Conservation (phyloP, 1,140 invertebrate species). For the Saxidomus purpurata region DNA sequence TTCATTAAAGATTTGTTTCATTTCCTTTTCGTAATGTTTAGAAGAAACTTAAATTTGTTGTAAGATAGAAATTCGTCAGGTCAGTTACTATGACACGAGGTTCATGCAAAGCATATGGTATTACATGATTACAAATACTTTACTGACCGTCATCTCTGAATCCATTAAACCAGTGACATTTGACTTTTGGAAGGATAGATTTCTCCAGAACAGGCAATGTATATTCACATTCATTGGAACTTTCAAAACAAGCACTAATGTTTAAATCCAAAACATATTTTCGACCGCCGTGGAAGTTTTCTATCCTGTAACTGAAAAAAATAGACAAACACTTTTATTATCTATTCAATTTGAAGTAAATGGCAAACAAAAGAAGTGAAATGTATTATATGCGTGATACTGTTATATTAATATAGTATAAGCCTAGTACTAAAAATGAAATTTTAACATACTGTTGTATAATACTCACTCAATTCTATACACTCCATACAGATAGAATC, state of each 20-base stretch:
- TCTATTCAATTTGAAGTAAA: background rate
- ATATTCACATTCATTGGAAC: background rate
- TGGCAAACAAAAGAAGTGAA: background rate
- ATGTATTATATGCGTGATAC: background rate
- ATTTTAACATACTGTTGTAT: too few species aligned
- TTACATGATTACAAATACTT: background rate
- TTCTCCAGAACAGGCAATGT: background rate
- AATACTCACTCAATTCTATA: conserved; percentile 45
- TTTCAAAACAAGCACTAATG: conserved; percentile 52
- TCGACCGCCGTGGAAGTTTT: conserved; percentile 40
- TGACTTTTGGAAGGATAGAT: conserved; percentile 34
- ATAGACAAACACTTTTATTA: too few species aligned
- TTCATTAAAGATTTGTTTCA: too few species aligned
- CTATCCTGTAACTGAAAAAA: conserved; percentile 33
- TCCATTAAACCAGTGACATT: conserved; percentile 43
- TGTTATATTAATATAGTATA: background rate
- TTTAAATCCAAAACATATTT: conserved; percentile 26
- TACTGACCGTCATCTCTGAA: conserved; percentile 12
- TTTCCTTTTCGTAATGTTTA: too few species aligned
- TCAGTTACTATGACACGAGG: too few species aligned
- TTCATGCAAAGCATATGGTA: too few species aligned
- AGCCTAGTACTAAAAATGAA: too few species aligned
- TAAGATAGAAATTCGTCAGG: too few species aligned
- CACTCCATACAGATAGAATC: conserved; percentile 37
- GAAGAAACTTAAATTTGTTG: too few species aligned